A percentile compares a stretch with the other conserved stretches of the same genome.
These are phyloP conservation scores for Etheostoma perlongum DNA, from an alignment of 2,797 vertebrate species.

Conservation along the genomic window DNA sequence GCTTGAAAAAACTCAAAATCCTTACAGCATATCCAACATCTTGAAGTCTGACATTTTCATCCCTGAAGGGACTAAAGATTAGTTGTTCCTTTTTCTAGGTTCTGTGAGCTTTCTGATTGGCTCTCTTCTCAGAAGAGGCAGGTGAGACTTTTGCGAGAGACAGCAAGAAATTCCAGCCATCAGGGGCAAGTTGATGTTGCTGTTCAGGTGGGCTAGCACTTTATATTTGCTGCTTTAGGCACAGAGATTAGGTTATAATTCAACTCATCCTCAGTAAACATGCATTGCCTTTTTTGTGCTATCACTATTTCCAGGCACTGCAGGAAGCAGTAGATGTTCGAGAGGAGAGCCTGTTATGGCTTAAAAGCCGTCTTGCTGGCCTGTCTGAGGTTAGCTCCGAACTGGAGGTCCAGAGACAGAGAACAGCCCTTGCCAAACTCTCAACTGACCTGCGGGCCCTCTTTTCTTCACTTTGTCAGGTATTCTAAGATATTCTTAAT, in stretches of 20 bases:
- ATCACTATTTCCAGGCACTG: slow-evolving; percentile 80
- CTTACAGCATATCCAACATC: neutral
- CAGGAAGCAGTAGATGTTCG: slow-evolving; percentile 81
- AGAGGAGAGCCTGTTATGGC: slow-evolving; percentile 89
- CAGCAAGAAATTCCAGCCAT: slow-evolving; percentile 74
- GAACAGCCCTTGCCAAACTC: slow-evolving; percentile 87
- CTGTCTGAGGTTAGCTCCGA: slow-evolving; percentile 88
- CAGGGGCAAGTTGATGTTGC: slow-evolving; percentile 82
- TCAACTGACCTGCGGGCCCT: slow-evolving; percentile 87
- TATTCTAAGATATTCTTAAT: slow-evolving; percentile 53
- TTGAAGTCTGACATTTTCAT: slow-evolving; percentile 6
- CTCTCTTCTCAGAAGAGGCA: slow-evolving; percentile 85
- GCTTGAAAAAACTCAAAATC: neutral
- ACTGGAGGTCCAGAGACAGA: slow-evolving; percentile 88
- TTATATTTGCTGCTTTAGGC: neutral
- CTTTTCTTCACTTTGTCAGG: slow-evolving; percentile 87
- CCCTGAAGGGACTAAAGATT: neutral
- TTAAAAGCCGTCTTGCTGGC: slow-evolving; percentile 87
- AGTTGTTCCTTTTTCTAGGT: slow-evolving; percentile 72
- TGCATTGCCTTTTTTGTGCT: slow-evolving; percentile 4
- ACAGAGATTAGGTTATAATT: slow-evolving; percentile 8
- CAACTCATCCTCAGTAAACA: neutral
- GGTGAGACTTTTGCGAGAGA: slow-evolving; percentile 83
- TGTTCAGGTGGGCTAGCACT: slow-evolving; percentile 78
- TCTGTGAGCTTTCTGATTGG: slow-evolving; percentile 89